These are phyloP conservation scores for Sceloporus undulatus DNA, from an alignment of 2,113 vertebrate species.

Conservation along the genomic window DNA sequence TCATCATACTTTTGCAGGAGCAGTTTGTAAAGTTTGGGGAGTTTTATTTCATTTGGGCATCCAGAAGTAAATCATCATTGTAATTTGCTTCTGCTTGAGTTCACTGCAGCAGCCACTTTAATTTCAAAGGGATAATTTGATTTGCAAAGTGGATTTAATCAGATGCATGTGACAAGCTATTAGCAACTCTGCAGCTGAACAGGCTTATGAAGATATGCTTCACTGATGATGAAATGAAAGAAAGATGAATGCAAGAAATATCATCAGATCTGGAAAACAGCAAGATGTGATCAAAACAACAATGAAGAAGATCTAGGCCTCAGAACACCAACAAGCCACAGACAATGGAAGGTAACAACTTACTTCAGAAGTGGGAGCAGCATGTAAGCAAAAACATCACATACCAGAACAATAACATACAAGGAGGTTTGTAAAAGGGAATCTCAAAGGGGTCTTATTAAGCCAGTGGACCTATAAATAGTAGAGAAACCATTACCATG, in stretches of 20 bases:
- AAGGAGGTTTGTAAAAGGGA: not conserved
- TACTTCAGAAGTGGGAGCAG: constrained; percentile 50
- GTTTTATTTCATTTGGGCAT: not conserved
- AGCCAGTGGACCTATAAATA: not conserved
- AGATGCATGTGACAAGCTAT: constrained; percentile 8
- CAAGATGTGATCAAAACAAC: constrained; percentile 38
- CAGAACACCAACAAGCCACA: constrained; percentile 35
- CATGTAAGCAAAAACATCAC: constrained; percentile 41
- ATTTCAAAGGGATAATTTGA: constrained; percentile 10
- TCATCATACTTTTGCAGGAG: not conserved
- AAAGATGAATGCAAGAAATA: not conserved
- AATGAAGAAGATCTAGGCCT: constrained; percentile 37
- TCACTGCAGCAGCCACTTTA: fast-evolving
- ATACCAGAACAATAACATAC: constrained; percentile 3
- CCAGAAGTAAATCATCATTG: not conserved
- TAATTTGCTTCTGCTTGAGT: constrained; percentile 27
- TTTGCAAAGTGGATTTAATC: constrained; percentile 33
- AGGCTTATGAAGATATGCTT: constrained; percentile 42
- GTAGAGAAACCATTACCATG: not conserved
- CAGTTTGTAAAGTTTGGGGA: constrained; percentile 36
- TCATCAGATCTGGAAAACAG: not conserved
- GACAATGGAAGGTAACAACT: not conserved
- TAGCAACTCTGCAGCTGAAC: constrained; percentile 32
- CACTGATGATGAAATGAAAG: constrained; percentile 17
- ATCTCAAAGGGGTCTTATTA: constrained; percentile 2